Evolutionary conservation across 2,113 vertebrate genomes (phyloP), one percentile per base, ranked within the genome.

Genomic region (Lichenostomus cassidix): DNA sequence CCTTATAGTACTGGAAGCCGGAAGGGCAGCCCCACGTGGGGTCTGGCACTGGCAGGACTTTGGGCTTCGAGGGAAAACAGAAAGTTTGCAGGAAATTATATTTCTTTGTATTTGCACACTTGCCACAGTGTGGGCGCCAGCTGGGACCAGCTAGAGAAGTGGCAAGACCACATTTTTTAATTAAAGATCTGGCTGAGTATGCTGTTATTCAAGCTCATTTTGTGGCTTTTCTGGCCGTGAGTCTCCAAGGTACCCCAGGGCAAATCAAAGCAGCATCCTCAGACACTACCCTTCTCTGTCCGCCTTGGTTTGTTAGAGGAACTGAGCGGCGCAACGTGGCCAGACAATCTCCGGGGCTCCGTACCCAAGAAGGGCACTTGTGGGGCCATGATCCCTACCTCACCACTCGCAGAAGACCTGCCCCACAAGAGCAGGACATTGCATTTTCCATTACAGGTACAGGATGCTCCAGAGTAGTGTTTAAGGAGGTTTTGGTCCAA

Each of bases 11-110:
- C 39, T 52, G 70, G 50, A 53, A 81, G 53, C 20, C 6, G 4
- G 64, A 79, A 50, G 58, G 6, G 1, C 50, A 67, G 53, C 42
- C 65, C 58, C 0, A 0, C 0, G 1, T 15, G 2, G 60, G 60
- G 60, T 74, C 64, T 35, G 65, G 73, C 60, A 62, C 50, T 63
- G 41, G 63, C 3, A 1, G 56, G 56, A 68, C 35, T 91, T 59
- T 0, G 0, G 69, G 35, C 15, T 86, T 94, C 3, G 7, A 83
- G 76, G 27, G 42, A 73, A 94, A 94, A 83, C 16, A 35, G 27
- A 15, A 17, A 88, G 13, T 53, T 80, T 62, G n/a, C n/a, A 62
- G 83, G 67, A 74, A 65, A 83, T 73, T 2, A 1, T 52, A 41
- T 81, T 82, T 77, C 46, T 67, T 83, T 64, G 55, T n/a, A 58